Evolutionary conservation across 1,140 invertebrate genomes (phyloP).

Genomic region (Lepidostoma basale): DNA sequence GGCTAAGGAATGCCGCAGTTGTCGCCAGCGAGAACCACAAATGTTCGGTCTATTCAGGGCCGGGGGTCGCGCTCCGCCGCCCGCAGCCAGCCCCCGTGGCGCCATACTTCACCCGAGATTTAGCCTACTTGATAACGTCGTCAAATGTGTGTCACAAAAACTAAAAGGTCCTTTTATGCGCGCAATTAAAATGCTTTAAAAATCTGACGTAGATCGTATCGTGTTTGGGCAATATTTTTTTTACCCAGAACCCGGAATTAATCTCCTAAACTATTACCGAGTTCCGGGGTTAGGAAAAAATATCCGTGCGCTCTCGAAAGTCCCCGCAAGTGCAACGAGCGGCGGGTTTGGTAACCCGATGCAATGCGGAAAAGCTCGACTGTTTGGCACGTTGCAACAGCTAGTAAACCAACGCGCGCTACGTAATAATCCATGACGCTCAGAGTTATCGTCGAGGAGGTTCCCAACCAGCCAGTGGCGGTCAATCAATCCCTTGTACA

Average conservation of each 20-base stretch:
- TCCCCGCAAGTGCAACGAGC: not conserved
- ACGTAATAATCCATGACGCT: conserved; percentile 7
- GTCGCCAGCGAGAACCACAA: not conserved
- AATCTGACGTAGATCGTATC: too few relatives aligned
- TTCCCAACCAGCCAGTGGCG: conserved; percentile 3
- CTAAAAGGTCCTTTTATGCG: too few relatives aligned
- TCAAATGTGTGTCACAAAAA: not conserved
- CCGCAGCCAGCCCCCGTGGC: not conserved
- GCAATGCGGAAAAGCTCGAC: conserved; percentile 25
- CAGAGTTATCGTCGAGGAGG: conserved; percentile 5
- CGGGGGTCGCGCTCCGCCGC: not conserved
- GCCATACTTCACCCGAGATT: conserved; percentile 4
- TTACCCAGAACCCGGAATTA: too few relatives aligned
- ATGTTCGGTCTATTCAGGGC: not conserved
- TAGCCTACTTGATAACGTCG: not conserved
- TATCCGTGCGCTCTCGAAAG: too few relatives aligned
- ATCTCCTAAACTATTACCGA: too few relatives aligned
- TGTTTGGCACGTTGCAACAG: conserved; percentile 4
- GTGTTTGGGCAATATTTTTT: too few relatives aligned
- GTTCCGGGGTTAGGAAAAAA: too few relatives aligned
- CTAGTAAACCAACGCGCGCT: conserved; percentile 5
- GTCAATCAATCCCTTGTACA: not conserved
- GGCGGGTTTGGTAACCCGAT: conserved; percentile 1
- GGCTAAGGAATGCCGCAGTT: not conserved
- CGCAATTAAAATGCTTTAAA: too few relatives aligned